Conservation (phyloP, 2,113 vertebrate genomes). For the Pelvicachromis taeniatus region DNA sequence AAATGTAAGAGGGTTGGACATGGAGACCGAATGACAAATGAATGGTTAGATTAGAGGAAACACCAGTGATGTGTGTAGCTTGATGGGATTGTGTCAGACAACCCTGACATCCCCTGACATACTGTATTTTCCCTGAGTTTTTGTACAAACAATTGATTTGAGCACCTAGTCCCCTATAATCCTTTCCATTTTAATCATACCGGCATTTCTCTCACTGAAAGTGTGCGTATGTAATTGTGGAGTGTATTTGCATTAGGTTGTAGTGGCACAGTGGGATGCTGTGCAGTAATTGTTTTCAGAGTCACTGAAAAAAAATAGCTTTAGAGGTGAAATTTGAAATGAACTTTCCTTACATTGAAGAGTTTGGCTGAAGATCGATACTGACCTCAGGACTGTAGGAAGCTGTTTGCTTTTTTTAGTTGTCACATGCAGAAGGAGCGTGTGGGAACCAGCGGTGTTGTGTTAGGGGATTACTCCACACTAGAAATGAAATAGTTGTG, state of each 20-base stretch:
- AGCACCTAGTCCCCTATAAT: constrained; percentile 54
- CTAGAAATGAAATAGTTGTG: neutral
- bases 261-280: neutral
- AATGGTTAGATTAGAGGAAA: constrained; percentile 41
- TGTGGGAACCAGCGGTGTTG: neutral
- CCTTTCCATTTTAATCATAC: constrained; percentile 64
- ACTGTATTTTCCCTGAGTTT: constrained; percentile 42
- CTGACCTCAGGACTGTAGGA: neutral
- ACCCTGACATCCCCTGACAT: constrained; percentile 12
- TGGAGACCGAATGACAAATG: constrained; percentile 20
- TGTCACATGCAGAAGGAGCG: neutral
- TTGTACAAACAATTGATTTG: constrained; percentile 55
- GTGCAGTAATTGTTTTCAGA: neutral
- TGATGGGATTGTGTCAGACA: constrained; percentile 23
- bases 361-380: neutral
- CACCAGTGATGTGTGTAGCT: constrained; percentile 23
- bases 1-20: neutral
- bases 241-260: constrained; percentile 9
- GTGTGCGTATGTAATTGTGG: constrained; percentile 4
- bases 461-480: neutral
- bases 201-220: constrained; percentile 48
- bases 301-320: neutral
- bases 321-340: neutral
- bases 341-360: neutral
- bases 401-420: neutral